Conservation (phyloP, 2,113 vertebrate species). For the Dasyurus viverrinus region DNA sequence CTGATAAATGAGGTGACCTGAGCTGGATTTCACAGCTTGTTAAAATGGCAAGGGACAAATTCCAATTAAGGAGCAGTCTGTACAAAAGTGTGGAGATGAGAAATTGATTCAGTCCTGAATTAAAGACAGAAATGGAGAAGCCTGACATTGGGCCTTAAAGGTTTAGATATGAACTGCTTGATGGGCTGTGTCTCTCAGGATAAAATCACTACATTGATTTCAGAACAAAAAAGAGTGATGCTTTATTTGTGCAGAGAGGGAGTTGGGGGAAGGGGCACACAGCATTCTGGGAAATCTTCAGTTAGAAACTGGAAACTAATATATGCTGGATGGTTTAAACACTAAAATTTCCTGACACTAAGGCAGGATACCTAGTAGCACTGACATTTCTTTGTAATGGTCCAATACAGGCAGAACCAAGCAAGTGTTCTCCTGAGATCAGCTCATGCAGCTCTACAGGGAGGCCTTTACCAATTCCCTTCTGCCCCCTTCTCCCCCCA, state of each 20-base stretch:
- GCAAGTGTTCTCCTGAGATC: background rate
- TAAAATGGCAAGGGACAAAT: background rate
- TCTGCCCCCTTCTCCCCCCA: too few species aligned
- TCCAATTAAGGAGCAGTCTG: background rate
- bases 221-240: background rate
- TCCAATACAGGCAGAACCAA: background rate
- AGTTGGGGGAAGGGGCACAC: too few species aligned
- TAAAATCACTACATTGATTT: background rate
- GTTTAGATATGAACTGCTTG: background rate
- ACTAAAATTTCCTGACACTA: background rate
- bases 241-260: background rate
- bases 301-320: too few species aligned
- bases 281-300: background rate
- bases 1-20: background rate
- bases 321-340: background rate
- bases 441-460: background rate
- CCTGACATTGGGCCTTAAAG: background rate
- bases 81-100: background rate
- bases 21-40: background rate
- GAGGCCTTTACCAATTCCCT: background rate
- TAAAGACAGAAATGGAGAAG: background rate
- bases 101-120: background rate
- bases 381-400: background rate
- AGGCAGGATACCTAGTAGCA: background rate
- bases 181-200: background rate